phyloP scores from a whole-genome alignment of 2,888 invertebrate species.

The Cecidostiba fungosa region DNA sequence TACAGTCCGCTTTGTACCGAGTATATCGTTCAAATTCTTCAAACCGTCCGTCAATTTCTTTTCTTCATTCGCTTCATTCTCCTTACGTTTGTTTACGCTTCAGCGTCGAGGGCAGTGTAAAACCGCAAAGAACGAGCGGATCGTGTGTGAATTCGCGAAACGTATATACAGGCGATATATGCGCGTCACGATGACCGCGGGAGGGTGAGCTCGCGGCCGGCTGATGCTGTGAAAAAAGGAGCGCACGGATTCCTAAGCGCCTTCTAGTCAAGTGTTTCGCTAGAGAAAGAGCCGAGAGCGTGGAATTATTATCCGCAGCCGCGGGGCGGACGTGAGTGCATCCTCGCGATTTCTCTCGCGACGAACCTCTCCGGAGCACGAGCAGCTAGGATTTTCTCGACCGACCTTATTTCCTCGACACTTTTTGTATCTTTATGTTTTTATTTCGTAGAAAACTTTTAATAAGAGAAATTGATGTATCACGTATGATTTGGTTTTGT shows the following conservation, averaged over 20 bases:
- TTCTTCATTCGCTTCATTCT: not conserved
- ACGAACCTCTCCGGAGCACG: not conserved
- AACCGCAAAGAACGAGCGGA: not conserved
- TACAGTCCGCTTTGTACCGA: too few species aligned
- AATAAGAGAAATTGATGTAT: not conserved
- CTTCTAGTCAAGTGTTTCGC: constrained; percentile 16
- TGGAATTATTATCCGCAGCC: constrained; percentile 38
- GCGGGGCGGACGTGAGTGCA: constrained; percentile 27
- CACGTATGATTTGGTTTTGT: not conserved
- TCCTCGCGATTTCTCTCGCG: constrained; percentile 33
- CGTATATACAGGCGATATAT: constrained; percentile 2
- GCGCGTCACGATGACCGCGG: constrained; percentile 46
- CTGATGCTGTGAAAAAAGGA: not conserved
- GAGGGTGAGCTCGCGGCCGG: not conserved
- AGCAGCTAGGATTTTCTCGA: not conserved
- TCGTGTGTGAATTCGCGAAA: constrained; percentile 23
- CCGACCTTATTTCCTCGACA: not conserved
- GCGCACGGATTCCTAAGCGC: constrained; percentile 28
- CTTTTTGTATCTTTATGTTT: not conserved
- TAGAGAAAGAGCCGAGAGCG: not conserved
- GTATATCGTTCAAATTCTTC: not conserved
- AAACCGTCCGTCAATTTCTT: not conserved
- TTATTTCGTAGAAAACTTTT: not conserved
- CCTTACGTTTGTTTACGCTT: not conserved
- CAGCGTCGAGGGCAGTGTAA: not conserved